Evolutionary conservation across 2,113 vertebrate species (phyloP), one percentile per base, ranked within the genome.

Genomic region (Oryzias woworae): DNA sequence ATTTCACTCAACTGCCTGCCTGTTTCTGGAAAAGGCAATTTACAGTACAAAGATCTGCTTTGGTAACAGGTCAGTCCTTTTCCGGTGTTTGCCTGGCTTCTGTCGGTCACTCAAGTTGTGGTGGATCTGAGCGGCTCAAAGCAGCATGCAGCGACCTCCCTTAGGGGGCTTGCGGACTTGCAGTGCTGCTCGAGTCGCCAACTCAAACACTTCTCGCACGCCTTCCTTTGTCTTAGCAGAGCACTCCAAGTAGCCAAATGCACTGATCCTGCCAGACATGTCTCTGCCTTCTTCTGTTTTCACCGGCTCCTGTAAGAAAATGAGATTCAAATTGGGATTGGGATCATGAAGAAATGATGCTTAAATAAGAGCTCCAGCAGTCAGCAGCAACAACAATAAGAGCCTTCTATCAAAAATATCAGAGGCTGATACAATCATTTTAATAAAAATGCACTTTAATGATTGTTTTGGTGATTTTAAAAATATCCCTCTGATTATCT

Each of bases 151-250:
- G 62, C 88, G 92, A 3, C 86, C 58, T 85, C 92, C 93, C 89
- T 92, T 95, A 89, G 93, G 96, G 83, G 91, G 94, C 88, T 97
- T 98, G n/a, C 94, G 92, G 44, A 97, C 96, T 89, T 99, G 96
- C 82, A 99, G 91, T 1, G 96, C 97, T 0, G 97, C 97, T 0
- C 96, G 91, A 0, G 97, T 99, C 80, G 97, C 97, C 96, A 98
- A 96, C 92, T 98, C 96, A 0, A 98, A 99, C 28, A 99, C 96
- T 63, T 99, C 96, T 82, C 96, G 91, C 77, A 99, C 97, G 0
- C 96, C 97, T 0, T 99, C 97, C 88, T 98, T 98, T 7, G 97
- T 98, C 90, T 99, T 98, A 89, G 97, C 97, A 0, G 97, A 99
- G 82, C 97, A 99, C 87, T 99, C 97, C 1, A 99, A 88, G 89